Percentiles rank a stretch among this genome's conserved stretches.
Conservation (phyloP, 2,797 vertebrate genomes). For the Euthynnus affinis region DNA sequence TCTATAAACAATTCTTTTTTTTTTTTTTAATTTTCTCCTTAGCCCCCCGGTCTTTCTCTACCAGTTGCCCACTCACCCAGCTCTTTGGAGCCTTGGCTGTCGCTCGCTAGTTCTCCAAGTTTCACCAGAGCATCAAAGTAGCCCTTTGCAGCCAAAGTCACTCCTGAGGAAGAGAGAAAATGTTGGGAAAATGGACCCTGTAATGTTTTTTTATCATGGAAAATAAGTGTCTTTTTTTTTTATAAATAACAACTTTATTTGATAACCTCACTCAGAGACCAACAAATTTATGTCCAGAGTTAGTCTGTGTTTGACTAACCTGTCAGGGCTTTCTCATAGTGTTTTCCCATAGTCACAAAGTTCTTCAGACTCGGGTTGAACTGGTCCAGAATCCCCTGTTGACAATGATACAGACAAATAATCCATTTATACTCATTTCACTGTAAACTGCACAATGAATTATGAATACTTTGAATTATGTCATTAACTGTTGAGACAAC, state of each 20-base stretch:
- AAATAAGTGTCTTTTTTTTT: not conserved
- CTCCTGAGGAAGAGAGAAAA: constrained; percentile 78
- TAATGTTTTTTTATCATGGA: not conserved
- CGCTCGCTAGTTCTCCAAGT: constrained; percentile 90
- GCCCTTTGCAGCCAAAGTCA: constrained; percentile 90
- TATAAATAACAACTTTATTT: no score
- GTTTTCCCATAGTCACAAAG: constrained; percentile 91
- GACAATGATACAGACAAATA: constrained; percentile 26
- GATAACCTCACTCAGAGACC: no score
- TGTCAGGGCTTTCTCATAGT: constrained; percentile 88
- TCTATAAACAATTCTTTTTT: constrained; percentile 39
- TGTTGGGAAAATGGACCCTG: not conserved
- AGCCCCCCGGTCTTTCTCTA: not conserved
- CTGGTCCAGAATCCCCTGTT: constrained; percentile 90
- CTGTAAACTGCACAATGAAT: not conserved
- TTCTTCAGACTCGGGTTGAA: constrained; percentile 92
- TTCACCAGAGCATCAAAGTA: constrained; percentile 91
- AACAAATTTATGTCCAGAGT: no score
- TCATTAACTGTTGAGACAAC: not conserved
- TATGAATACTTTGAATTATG: not conserved
- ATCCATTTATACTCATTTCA: not conserved
- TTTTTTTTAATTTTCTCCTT: constrained; percentile 29
- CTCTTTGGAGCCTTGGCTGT: constrained; percentile 92
- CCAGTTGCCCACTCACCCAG: constrained; percentile 84
- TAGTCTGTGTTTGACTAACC: constrained; percentile 67